These are phyloP conservation scores for Danionella dracula DNA, from an alignment of 2,797 vertebrate genomes.

Conservation along the genomic window DNA sequence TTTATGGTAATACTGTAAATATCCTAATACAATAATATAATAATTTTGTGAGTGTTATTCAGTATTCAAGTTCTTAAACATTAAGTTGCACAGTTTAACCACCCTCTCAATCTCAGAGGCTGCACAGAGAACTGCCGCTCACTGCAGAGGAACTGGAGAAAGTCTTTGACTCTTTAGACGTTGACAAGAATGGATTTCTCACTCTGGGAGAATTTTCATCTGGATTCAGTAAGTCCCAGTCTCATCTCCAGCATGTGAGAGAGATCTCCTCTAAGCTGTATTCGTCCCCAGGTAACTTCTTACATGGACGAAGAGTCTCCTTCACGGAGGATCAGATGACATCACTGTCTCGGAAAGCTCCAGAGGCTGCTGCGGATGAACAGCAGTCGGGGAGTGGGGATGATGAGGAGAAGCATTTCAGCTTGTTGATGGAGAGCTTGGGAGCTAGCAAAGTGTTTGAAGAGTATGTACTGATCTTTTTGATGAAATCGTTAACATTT, in stretches of 20 bases:
- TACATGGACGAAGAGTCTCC: conserved; percentile 71
- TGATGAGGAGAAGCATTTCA: conserved; percentile 83
- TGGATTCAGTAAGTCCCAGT: conserved; percentile 83
- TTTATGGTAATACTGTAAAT: too few relatives aligned
- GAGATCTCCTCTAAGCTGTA: too few relatives aligned
- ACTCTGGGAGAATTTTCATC: conserved; percentile 81
- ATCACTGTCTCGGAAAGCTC: conserved; percentile 40
- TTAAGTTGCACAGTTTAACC: too few relatives aligned
- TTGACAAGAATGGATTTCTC: conserved; percentile 76
- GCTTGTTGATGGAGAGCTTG: conserved; percentile 77
- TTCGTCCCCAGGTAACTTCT: conserved; percentile 80
- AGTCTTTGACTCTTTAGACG: conserved; percentile 85
- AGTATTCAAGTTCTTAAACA: too few relatives aligned
- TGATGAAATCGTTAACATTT: too few relatives aligned
- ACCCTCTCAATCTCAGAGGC: conserved; percentile 65
- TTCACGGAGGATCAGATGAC: conserved; percentile 53
- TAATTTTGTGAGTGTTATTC: too few relatives aligned
- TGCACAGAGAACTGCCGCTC: conserved; percentile 79
- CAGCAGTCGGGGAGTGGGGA: conserved; percentile 58
- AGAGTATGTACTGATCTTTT: conserved; percentile 70
- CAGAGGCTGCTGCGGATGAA: conserved; percentile 66
- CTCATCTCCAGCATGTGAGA: too few relatives aligned
- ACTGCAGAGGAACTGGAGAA: conserved; percentile 84
- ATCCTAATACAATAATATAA: too few relatives aligned
- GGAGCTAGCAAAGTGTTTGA: conserved; percentile 79